Base-by-base conservation (phyloP, 1,140 invertebrate species). In the Phymorhynchus buccinoides region DNA sequence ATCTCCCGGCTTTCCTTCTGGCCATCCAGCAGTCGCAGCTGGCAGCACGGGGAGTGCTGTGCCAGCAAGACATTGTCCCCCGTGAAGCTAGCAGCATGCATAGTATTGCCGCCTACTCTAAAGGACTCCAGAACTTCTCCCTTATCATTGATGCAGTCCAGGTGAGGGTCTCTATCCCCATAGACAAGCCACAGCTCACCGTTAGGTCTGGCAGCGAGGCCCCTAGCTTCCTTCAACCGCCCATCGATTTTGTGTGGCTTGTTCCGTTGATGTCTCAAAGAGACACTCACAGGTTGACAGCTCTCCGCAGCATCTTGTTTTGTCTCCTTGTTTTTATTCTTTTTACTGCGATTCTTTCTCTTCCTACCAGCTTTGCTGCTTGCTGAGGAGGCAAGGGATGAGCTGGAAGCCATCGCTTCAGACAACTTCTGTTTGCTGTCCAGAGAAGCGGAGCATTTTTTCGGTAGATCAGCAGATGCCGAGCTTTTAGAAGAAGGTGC, bases 111-210 rank as follows among this genome's bases (percentile, higher is more conserved):
- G 22, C 81, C 81, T 27, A 83, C 32, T 7, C 66, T 35, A 3
- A n/a, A 30, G 32, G 52, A 30, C 41, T 83, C 41, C 18, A 83
- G 22, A 6, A 71, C 32, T 18, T 41, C 27, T 22, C 66, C 81
- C 9, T 71, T 30, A 22, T 83, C 81, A 39, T 71, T 44, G 18
- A 83, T 39, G 14, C 39, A 27, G 62, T 83, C 81, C 16, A 83
- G 41, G 30, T 83, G 62, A 32, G 81, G 81, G 41, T 83, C 81
- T 41, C 81, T 22, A 30, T 41, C 66, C 7, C 81, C 81, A 16
- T 83, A 83, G 7, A 68, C 81, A 37, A 71, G 37, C 81, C 81
- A 83, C 14, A 83, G 27, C 66, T 83, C n/a, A 1, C 81, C 81
- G 41, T 73, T 73, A 1, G 35, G 66, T 1, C n/a, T 27, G 27